Evolutionary conservation across 1,140 invertebrate genomes (phyloP), one percentile per base, ranked within the genome.

Genomic region (Polypedilum vanderplanki): DNA sequence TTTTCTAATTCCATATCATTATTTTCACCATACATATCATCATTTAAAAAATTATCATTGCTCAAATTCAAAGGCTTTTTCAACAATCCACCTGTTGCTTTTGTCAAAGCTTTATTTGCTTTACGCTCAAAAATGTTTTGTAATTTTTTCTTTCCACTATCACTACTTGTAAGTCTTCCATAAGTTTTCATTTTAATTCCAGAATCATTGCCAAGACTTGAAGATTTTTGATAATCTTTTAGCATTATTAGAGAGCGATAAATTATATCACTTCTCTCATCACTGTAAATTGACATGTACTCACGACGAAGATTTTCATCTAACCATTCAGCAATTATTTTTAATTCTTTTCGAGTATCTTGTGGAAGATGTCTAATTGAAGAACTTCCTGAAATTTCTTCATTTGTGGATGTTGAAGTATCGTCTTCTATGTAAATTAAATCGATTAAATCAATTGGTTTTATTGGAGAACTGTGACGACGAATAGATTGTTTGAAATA

Each of bases 401-500:
- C 85, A 78, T 83, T 84, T 70, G 65, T 70, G 4, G 65, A 70
- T 70, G 46, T 57, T 18, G 83, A 81, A 64, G 82, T 83, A 88
- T 93, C 94, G 83, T 97, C 95, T 82, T 96, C 93, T 70, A 89
- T 87, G 76, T 89, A 88, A 73, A 96, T 90, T 75, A 96, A 85
- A 83, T 97, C 94, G 78, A 97, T 82, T 22, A 98, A 85, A 73
- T 91, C 87, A 7, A 95, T 91, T 0, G 95, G 90, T 40, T 94
- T 88, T 40, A 97, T 84, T 4, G 95, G 93, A 78, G 92, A 90
- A 78, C 94, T 95, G 83, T 97, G 91, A 76, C 93, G 89, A 75
- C 88, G 89, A 12, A 98, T 83, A 73, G 96, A 85, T 78, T 93
- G 91, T 79, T 93, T 90, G 82, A 97, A 97, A 80, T 98, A 94